Conservation (phyloP, 2,113 vertebrate genomes). For the Gymnarchus niloticus region DNA sequence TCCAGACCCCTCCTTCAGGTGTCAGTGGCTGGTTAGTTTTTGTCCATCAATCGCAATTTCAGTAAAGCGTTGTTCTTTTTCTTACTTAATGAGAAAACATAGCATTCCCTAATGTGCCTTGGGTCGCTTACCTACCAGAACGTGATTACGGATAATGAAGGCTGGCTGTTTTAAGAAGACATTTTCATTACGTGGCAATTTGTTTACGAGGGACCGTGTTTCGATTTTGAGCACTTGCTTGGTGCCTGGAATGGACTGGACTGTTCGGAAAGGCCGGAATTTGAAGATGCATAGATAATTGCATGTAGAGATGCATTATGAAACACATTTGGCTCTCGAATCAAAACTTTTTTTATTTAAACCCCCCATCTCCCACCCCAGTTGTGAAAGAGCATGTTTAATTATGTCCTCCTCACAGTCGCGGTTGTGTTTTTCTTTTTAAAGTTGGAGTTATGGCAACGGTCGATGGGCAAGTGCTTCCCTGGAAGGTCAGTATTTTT, state of each 20-base stretch:
- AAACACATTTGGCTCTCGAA: neutral
- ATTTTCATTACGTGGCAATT: neutral
- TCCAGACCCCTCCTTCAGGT: neutral
- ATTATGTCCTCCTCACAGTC: neutral
- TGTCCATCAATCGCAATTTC: neutral
- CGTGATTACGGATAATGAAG: slow-evolving; percentile 12
- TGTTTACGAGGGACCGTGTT: neutral
- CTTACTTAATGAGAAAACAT: neutral
- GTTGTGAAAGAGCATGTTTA: neutral
- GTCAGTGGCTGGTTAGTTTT: too few relatives aligned
- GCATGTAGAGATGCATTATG: neutral
- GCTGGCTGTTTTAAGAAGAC: neutral
- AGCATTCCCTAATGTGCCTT: neutral
- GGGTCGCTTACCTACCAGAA: neutral
- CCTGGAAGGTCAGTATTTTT: too few relatives aligned
- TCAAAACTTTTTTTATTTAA: neutral
- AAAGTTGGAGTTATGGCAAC: neutral
- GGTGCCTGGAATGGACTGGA: neutral
- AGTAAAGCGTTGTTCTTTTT: neutral
- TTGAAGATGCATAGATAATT: slow-evolving; percentile 1
- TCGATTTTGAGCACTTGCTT: neutral
- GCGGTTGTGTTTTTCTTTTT: neutral
- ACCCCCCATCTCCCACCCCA: neutral
- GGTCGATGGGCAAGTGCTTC: neutral
- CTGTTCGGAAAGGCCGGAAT: neutral